Evolutionary conservation across 2,888 invertebrate genomes (phyloP).

Genomic region (Osmoderma eremita): DNA sequence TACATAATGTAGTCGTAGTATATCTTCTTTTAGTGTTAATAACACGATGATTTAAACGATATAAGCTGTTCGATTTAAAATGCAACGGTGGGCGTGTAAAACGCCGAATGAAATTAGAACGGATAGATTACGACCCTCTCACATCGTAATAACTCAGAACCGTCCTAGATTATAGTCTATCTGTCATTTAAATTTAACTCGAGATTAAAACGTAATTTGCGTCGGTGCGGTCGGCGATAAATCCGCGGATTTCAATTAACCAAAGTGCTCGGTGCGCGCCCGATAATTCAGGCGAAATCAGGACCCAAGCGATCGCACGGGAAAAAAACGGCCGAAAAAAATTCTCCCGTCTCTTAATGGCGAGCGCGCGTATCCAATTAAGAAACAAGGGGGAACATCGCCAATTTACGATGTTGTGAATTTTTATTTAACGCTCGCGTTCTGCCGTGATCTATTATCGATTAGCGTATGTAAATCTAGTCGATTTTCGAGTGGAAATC

Average conservation of each 20-base stretch:
- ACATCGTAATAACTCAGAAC: neutral
- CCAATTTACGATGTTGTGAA: conserved; percentile 15
- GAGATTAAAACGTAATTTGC: conserved; percentile 28
- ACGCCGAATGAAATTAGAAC: conserved; percentile 13
- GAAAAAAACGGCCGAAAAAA: conserved; percentile 3
- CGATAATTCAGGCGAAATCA: conserved; percentile 9
- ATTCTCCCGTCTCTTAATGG: conserved; percentile 14
- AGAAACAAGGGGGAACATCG: conserved; percentile 14
- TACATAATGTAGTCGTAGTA: too few species aligned
- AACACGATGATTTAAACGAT: too few species aligned
- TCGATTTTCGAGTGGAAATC: conserved; percentile 18
- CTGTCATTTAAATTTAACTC: conserved; percentile 28
- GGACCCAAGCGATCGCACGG: neutral
- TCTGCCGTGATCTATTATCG: conserved; percentile 4
- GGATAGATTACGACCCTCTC: neutral
- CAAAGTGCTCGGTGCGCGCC: conserved; percentile 16
- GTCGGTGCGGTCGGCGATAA: conserved; percentile 26
- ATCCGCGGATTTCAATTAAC: conserved; percentile 29
- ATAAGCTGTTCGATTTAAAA: neutral
- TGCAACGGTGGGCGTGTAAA: neutral
- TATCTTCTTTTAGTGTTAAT: too few species aligned
- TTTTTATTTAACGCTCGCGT: conserved; percentile 8
- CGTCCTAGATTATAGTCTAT: conserved; percentile 6
- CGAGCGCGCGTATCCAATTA: conserved; percentile 9
- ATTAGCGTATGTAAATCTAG: conserved; percentile 18